phyloP scores from a whole-genome alignment of 1,140 invertebrate genomes.

The Drosophila bocqueti region DNA sequence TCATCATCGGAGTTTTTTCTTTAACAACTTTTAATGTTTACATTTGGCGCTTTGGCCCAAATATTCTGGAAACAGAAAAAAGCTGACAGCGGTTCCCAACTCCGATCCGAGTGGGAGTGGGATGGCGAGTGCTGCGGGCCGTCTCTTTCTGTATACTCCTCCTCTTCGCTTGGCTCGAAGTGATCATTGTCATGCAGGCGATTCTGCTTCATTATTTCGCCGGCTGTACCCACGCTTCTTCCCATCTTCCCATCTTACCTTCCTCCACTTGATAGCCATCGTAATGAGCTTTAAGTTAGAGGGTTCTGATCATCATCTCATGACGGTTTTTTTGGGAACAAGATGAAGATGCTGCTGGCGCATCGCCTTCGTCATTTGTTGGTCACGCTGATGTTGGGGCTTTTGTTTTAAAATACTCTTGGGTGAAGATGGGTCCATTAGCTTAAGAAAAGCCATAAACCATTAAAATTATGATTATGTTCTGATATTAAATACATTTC shows the following conservation, averaged over 20 bases:
- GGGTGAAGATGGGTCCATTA: neutral
- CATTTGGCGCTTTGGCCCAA: conserved; percentile 76
- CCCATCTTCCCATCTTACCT: conserved; percentile 7
- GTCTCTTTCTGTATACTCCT: conserved; percentile 20
- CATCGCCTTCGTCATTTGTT: conserved; percentile 69
- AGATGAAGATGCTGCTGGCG: conserved; percentile 73
- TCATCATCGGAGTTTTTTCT: conserved; percentile 59
- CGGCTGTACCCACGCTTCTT: conserved; percentile 66
- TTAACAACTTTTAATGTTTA: conserved; percentile 60
- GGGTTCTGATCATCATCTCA: conserved; percentile 68
- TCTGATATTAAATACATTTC: neutral
- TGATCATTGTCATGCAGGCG: conserved; percentile 78
- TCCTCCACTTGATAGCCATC: conserved; percentile 63
- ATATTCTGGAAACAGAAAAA: conserved; percentile 64
- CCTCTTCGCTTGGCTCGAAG: conserved; percentile 21
- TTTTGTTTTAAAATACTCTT: conserved; percentile 33
- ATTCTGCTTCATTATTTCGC: conserved; percentile 77
- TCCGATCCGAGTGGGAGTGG: conserved; percentile 48
- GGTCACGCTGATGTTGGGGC: conserved; percentile 63
- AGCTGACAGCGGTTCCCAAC: conserved; percentile 61
- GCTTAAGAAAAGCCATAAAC: neutral
- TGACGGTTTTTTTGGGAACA: conserved; percentile 54
- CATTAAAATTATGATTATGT: neutral
- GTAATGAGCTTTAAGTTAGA: conserved; percentile 69
- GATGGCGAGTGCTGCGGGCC: conserved; percentile 51